A percentile compares a stretch with the other conserved stretches of the same genome.
Evolutionary conservation across 2,113 vertebrate genomes (phyloP).

Genomic region (Scomber japonicus): DNA sequence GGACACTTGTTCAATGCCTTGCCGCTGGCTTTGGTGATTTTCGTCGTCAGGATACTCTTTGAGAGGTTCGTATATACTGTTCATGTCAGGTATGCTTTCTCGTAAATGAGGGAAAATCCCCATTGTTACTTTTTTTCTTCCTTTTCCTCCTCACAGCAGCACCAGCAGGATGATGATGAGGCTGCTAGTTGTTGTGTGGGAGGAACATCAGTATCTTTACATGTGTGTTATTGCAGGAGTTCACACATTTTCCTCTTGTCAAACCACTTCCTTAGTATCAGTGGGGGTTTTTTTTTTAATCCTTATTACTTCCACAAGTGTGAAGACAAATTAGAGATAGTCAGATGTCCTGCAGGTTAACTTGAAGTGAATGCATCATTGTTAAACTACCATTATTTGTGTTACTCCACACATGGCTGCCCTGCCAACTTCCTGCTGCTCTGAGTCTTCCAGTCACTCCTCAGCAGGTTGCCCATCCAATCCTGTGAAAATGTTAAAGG

Average conservation of each 20-base stretch:
- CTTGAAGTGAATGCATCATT: neutral
- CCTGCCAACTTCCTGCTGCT: neutral
- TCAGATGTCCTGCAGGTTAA: too few species aligned
- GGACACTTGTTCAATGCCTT: slow-evolving; percentile 89
- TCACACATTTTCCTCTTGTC: neutral
- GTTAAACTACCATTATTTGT: neutral
- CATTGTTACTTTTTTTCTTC: neutral
- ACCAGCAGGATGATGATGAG: slow-evolving; percentile 32
- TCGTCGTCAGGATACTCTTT: slow-evolving; percentile 91
- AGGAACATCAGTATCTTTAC: neutral
- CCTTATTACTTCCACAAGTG: too few species aligned
- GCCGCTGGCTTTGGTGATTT: slow-evolving; percentile 91
- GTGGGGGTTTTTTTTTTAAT: neutral
- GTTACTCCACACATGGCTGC: neutral
- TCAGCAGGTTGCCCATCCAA: neutral
- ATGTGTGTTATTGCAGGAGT: neutral
- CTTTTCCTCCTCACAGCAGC: too few species aligned
- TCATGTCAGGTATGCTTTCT: neutral
- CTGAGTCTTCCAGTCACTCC: neutral
- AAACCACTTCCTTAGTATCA: neutral
- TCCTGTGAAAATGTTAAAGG: neutral
- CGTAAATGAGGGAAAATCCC: too few species aligned
- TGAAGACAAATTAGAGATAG: too few species aligned
- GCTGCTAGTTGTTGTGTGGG: neutral
- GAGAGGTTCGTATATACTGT: slow-evolving; percentile 87